These are phyloP conservation scores for Ostrea denselamellosa DNA, from an alignment of 1,140 invertebrate genomes.

Conservation along the genomic window DNA sequence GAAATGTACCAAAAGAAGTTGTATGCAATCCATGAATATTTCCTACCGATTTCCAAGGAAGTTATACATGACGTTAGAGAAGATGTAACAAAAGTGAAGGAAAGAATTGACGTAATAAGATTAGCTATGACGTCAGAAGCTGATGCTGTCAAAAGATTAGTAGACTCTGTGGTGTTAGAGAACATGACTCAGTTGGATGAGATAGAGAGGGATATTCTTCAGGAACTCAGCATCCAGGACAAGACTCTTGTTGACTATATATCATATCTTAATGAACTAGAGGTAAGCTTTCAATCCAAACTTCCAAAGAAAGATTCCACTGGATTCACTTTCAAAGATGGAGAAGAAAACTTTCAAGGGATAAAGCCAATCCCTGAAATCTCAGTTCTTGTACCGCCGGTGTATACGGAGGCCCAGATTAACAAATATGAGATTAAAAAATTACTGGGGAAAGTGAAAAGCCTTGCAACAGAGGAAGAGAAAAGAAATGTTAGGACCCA, in stretches of 20 bases:
- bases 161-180: neutral
- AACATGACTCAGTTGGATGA: neutral
- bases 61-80: neutral
- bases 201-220: neutral
- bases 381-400: neutral
- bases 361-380: neutral
- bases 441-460: neutral
- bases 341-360: neutral
- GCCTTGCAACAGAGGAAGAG: neutral
- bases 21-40: neutral
- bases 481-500: neutral
- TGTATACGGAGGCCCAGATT: neutral
- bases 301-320: neutral
- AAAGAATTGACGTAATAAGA: neutral
- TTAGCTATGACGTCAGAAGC: neutral
- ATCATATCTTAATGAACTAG: neutral
- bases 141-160: neutral
- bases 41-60: neutral
- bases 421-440: neutral
- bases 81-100: neutral
- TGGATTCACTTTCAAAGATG: neutral
- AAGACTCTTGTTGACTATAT: neutral
- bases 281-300: neutral
- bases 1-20: neutral
- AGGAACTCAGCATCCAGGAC: neutral